Evolutionary conservation across 2,888 invertebrate genomes (phyloP).

Genomic region (Melitaea athalia): DNA sequence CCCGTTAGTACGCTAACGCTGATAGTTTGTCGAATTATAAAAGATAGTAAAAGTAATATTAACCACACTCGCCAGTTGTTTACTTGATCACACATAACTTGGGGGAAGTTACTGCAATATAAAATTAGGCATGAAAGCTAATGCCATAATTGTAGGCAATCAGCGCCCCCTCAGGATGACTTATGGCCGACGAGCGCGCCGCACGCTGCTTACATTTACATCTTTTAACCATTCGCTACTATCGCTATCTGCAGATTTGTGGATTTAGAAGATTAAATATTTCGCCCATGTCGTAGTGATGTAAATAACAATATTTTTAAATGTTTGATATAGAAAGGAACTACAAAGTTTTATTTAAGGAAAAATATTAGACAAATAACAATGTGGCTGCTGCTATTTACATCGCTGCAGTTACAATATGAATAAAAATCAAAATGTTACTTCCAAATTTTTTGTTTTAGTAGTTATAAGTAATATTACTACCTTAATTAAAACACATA

Average conservation of each 20-base stretch:
- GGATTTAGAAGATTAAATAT: slow-evolving; percentile 36
- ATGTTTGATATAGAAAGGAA: too few species aligned
- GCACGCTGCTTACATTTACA: slow-evolving; percentile 59
- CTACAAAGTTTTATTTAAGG: not conserved
- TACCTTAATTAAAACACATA: not conserved
- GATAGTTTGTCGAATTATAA: not conserved
- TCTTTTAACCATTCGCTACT: slow-evolving; percentile 56
- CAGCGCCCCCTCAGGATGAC: slow-evolving; percentile 74
- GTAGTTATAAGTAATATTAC: not conserved
- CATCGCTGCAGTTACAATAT: too few species aligned
- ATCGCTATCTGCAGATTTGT: slow-evolving; percentile 41
- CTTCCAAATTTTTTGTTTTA: not conserved
- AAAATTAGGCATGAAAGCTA: slow-evolving; percentile 78
- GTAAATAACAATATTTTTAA: too few species aligned
- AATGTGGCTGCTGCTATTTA: too few species aligned
- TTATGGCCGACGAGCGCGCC: slow-evolving; percentile 53
- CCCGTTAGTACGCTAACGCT: too few species aligned
- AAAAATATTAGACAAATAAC: too few species aligned
- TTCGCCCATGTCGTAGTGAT: slow-evolving; percentile 26
- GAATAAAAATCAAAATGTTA: not conserved
- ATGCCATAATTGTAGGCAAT: slow-evolving; percentile 79
- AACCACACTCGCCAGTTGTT: slow-evolving; percentile 16
- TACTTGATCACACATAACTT: slow-evolving; percentile 53
- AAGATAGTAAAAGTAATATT: not conserved
- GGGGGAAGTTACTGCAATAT: slow-evolving; percentile 54